Evolutionary conservation across 2,113 vertebrate genomes (phyloP).

Genomic region (Uria lomvia): DNA sequence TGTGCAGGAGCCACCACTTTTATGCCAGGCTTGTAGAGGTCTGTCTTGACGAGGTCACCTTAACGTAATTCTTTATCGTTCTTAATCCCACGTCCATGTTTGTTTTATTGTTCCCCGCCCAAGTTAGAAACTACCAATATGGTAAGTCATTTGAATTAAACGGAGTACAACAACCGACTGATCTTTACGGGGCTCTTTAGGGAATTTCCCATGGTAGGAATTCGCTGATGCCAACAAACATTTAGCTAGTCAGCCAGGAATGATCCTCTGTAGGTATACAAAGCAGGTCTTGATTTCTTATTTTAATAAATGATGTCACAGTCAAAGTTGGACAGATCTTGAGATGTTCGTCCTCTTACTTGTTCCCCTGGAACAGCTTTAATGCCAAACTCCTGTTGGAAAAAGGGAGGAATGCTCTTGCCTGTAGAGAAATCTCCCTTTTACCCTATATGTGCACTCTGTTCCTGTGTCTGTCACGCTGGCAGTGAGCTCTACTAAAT

Average conservation of each 20-base stretch:
- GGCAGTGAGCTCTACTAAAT: not conserved
- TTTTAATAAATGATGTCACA: not conserved
- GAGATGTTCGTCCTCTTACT: not conserved
- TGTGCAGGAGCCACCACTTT: not conserved
- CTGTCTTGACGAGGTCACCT: not conserved
- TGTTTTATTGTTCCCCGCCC: not conserved
- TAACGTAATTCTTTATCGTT: not conserved
- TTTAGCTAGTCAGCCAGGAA: not conserved
- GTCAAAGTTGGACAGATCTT: not conserved
- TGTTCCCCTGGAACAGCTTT: not conserved
- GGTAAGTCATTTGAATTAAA: not conserved
- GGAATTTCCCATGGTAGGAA: not conserved
- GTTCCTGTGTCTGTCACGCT: not conserved
- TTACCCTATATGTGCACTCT: not conserved
- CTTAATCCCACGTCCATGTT: not conserved
- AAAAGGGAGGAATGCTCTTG: not conserved
- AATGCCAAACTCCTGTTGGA: not conserved
- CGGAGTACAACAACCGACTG: not conserved
- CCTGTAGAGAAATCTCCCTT: not conserved
- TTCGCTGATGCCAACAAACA: not conserved
- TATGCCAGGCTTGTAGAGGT: not conserved
- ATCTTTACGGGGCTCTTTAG: not conserved
- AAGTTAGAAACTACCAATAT: not conserved
- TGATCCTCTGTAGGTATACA: not conserved
- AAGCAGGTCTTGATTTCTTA: not conserved